Evolutionary conservation across 2,113 vertebrate species (phyloP), one percentile per base, ranked within the genome.

Genomic region (Amblyornis subalaris): DNA sequence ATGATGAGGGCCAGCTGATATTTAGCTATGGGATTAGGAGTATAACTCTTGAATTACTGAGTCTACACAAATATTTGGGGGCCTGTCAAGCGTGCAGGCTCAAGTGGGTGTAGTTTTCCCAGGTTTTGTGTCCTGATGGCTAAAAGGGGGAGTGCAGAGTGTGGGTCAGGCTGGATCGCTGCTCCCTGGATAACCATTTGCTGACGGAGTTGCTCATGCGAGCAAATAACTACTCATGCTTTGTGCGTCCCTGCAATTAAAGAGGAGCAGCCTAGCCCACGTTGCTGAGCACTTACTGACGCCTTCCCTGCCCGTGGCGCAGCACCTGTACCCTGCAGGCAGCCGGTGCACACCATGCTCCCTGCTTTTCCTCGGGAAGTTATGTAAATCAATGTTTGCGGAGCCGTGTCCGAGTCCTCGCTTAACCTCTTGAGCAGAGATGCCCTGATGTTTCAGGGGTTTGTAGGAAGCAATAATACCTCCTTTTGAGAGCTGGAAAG

Each of bases 1-100:
- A 64, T 38, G 77, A 50, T 8, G 31, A 93, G 75, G 60, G 71
- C 85, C 13, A 33, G 18, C 55, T 83, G 85, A 57, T 71, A 83
- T 31, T 72, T 78, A 51, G 36, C 29, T 2, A 55, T 11, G 38
- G 31, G 78, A 70, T 88, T 90, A 57, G 45, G 64, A 26, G 60
- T 60, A 61, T 26, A 48, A 64, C 75, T 81, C 78, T 78, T 75
- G 65, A 81, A 72, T 86, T 85, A 85, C 78, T 51, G 48, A 88
- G 85, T 84, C 69, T 75, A 71, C 88, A 74, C 64, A 84, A 92
- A 94, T 84, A 93, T 95, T 26, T 76, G 44, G 44, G 55, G 57
- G 60, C 31, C 75, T 60, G 60, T 93, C 55, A 64, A 54, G 75
- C 88, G 4, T 3, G 4, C 47, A 33, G 75, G 85, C 72, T 74